These are phyloP conservation scores for Ascaphus truei DNA, from an alignment of 2,113 vertebrate genomes.

Conservation along the genomic window DNA sequence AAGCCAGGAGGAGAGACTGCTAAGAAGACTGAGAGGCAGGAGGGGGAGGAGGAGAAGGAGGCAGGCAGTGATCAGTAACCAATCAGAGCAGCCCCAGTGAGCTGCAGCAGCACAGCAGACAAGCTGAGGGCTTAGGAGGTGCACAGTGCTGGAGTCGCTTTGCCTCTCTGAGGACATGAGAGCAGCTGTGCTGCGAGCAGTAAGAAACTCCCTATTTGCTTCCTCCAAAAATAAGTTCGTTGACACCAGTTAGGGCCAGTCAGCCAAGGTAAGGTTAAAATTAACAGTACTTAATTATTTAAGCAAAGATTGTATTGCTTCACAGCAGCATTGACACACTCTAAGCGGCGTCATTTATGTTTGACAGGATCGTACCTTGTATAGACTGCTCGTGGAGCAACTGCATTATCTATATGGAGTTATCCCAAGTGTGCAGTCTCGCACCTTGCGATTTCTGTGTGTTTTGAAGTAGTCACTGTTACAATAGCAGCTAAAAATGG, in stretches of 20 bases:
- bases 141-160: constrained; percentile 40
- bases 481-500: constrained; percentile 3
- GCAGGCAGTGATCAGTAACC: constrained; percentile 52
- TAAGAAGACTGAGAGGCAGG: background rate
- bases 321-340: constrained; percentile 30
- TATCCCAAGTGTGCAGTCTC: constrained; percentile 33
- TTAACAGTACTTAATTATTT: constrained; percentile 45
- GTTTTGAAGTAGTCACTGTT: constrained; percentile 25
- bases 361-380: constrained; percentile 25
- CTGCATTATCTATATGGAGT: constrained; percentile 43
- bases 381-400: constrained; percentile 22
- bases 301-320: constrained; percentile 34
- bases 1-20: constrained; percentile 14
- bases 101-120: constrained; percentile 58
- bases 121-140: constrained; percentile 49
- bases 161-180: constrained; percentile 55
- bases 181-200: constrained; percentile 51
- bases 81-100: constrained; percentile 56
- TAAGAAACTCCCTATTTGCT: constrained; percentile 50
- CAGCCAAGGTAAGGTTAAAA: constrained; percentile 67
- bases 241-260: constrained; percentile 65
- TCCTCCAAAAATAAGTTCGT: constrained; percentile 56
- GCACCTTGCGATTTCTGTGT: constrained; percentile 13
- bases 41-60: constrained; percentile 11
- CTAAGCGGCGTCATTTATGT: background rate